Evolutionary conservation across 2,113 vertebrate species (phyloP).

Genomic region (Bettongia penicillata): DNA sequence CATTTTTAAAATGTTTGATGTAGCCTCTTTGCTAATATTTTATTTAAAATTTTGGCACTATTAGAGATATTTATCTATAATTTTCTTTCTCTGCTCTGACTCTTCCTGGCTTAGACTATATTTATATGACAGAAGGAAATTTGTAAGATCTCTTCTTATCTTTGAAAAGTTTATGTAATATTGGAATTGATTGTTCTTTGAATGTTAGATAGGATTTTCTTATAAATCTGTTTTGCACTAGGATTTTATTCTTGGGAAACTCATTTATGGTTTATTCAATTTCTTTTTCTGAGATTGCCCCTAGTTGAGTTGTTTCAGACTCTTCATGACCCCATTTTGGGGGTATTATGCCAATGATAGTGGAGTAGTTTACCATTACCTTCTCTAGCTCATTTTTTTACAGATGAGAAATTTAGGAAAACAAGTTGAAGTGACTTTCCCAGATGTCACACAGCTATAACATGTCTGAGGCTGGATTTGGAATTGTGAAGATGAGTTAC

Average conservation of each 20-base stretch:
- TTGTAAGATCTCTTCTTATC: neutral
- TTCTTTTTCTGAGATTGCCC: neutral
- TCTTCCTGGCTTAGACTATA: neutral
- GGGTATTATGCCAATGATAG: neutral
- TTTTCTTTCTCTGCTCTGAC: neutral
- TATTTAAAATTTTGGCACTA: neutral
- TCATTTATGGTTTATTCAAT: neutral
- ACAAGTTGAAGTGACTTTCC: neutral
- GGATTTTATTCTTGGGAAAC: neutral
- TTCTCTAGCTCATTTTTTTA: neutral
- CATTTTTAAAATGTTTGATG: neutral
- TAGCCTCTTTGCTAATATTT: neutral
- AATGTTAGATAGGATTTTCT: neutral
- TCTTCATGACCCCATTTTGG: neutral
- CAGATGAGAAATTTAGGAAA: too few relatives aligned
- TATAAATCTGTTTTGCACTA: neutral
- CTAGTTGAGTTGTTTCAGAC: neutral
- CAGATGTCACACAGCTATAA: neutral
- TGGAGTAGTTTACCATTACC: neutral
- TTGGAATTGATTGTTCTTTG: neutral
- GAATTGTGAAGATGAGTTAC: neutral
- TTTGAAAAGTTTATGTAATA: neutral
- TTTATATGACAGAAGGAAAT: neutral
- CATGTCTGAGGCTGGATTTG: neutral
- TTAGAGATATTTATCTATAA: neutral